Evolutionary conservation across 1,140 invertebrate genomes (phyloP).

Genomic region (Helicoverpa armigera): DNA sequence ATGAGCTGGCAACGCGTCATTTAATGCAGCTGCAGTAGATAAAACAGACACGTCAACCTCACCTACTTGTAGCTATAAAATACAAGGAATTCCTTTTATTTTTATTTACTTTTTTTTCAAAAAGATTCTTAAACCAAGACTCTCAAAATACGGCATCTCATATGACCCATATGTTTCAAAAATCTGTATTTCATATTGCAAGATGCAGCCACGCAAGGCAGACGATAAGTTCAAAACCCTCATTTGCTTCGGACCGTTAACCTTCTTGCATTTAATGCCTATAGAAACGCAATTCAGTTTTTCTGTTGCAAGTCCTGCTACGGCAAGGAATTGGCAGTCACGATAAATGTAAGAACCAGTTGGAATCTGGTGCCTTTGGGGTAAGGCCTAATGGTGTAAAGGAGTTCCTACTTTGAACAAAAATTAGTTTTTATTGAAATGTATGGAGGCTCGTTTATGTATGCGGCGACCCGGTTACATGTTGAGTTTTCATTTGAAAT

Average conservation of each 20-base stretch:
- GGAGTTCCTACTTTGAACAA: background rate
- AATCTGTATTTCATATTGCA: too few relatives aligned
- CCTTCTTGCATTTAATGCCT: constrained; percentile 17
- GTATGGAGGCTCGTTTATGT: too few relatives aligned
- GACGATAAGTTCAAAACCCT: constrained; percentile 2
- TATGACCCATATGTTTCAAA: too few relatives aligned
- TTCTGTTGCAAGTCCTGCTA: background rate
- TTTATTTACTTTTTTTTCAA: background rate
- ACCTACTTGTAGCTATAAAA: background rate
- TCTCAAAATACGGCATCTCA: too few relatives aligned
- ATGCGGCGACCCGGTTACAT: too few relatives aligned
- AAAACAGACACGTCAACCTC: background rate
- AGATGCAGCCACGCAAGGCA: background rate
- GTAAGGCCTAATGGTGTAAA: background rate
- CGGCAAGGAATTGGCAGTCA: constrained; percentile 17
- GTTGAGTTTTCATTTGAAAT: too few relatives aligned
- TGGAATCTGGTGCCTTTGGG: background rate
- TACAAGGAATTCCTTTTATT: background rate
- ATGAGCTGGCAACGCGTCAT: constrained; percentile 37
- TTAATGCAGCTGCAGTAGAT: constrained; percentile 38
- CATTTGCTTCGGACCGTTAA: constrained; percentile 28
- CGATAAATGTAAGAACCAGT: constrained; percentile 7
- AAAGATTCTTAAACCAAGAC: too few relatives aligned
- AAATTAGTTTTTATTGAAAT: background rate
- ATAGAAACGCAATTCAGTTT: constrained; percentile 26